Conservation (phyloP, 2,113 vertebrate genomes). For the Nettapus auritus region DNA sequence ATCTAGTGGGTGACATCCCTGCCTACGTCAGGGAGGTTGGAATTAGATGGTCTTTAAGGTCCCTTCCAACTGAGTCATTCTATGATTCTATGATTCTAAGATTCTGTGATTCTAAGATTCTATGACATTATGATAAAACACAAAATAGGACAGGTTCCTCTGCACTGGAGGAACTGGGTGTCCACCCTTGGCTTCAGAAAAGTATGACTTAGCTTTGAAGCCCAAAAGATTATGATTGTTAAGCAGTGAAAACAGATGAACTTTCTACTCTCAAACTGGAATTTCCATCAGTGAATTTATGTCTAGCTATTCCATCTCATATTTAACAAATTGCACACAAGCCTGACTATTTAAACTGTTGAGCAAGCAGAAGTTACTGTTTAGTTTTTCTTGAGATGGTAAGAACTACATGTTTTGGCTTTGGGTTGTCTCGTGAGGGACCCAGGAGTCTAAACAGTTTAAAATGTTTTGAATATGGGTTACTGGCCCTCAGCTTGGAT, state of each 20-base stretch:
- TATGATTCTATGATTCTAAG: background rate
- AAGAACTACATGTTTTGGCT: background rate
- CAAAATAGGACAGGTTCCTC: background rate
- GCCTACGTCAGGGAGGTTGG: no score
- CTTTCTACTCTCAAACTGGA: background rate
- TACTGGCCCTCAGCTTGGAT: background rate
- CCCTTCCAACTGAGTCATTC: no score
- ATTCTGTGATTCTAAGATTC: no score
- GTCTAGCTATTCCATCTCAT: background rate
- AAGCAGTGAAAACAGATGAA: background rate
- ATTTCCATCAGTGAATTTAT: background rate
- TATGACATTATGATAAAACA: background rate
- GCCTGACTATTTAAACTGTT: background rate
- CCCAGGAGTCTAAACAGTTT: background rate
- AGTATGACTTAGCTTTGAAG: background rate
- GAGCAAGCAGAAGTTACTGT: background rate
- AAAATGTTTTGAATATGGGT: conserved; percentile 20
- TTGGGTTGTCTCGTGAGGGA: background rate
- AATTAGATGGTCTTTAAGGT: no score
- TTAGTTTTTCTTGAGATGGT: background rate
- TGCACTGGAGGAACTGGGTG: background rate
- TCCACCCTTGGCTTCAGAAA: background rate
- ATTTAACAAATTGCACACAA: background rate
- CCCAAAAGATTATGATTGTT: background rate
- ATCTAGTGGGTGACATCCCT: no score